phyloP scores from a whole-genome alignment of 2,113 vertebrate species.

The Cromileptes altivelis region DNA sequence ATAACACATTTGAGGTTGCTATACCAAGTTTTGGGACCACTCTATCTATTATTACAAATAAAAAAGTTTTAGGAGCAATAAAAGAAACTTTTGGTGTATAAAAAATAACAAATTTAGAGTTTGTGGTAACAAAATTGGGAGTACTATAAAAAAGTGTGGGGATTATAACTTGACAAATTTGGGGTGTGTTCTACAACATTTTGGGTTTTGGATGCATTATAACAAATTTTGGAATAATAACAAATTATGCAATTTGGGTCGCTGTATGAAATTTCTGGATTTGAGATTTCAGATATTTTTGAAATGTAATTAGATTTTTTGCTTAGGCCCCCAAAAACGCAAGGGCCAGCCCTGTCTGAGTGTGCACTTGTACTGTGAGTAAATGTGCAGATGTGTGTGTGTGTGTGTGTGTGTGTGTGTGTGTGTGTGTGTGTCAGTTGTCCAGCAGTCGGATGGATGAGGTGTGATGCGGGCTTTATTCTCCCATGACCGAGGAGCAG shows the following conservation, averaged over 20 bases:
- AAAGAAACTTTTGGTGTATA: background rate
- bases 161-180: background rate
- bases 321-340: background rate
- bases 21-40: no score
- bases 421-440: slow-evolving; percentile 35
- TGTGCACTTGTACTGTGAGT: background rate
- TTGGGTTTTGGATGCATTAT: background rate
- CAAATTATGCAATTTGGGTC: background rate
- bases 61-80: background rate
- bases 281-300: no score
- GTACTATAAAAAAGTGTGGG: background rate
- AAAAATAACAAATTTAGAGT: background rate
- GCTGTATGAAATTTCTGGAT: background rate
- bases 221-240: background rate
- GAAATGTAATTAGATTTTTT: background rate
- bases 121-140: no score
- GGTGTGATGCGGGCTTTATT: slow-evolving; percentile 67
- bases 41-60: no score
- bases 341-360: background rate
- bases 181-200: background rate
- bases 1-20: background rate
- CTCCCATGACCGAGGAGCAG: slow-evolving; percentile 57
- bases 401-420: background rate
- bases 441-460: slow-evolving; percentile 58
- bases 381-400: background rate